These are phyloP conservation scores for Mycalesis mineus DNA, from an alignment of 2,888 invertebrate species.

Conservation along the genomic window DNA sequence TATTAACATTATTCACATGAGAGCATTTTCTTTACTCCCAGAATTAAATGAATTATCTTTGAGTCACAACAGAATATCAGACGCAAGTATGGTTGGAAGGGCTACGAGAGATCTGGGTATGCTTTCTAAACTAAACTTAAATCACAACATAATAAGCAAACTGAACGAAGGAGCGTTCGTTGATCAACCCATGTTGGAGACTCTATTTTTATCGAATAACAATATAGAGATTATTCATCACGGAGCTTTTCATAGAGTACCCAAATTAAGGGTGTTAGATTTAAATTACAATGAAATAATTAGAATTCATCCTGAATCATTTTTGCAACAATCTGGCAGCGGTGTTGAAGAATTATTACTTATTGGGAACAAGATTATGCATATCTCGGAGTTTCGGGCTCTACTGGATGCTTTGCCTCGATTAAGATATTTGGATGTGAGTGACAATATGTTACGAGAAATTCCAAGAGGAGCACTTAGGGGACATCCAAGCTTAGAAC, in stretches of 20 bases:
- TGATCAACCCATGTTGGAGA: conserved; percentile 84
- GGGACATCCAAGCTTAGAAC: conserved; percentile 88
- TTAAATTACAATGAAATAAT: conserved; percentile 86
- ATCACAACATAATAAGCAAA: conserved; percentile 83
- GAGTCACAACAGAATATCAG: conserved; percentile 84
- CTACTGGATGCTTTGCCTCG: conserved; percentile 87
- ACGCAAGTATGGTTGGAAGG: conserved; percentile 89
- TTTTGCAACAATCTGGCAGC: conserved; percentile 84
- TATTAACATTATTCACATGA: conserved; percentile 86
- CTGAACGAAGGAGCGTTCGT: conserved; percentile 88
- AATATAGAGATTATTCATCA: conserved; percentile 85
- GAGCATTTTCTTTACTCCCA: conserved; percentile 85
- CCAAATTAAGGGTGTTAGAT: conserved; percentile 84
- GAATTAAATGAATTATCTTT: conserved; percentile 83
- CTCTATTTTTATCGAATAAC: conserved; percentile 83
- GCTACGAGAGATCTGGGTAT: conserved; percentile 86
- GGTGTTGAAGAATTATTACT: conserved; percentile 88
- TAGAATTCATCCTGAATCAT: conserved; percentile 89
- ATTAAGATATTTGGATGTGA: conserved; percentile 87
- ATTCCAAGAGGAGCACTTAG: conserved; percentile 87
- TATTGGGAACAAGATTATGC: conserved; percentile 85
- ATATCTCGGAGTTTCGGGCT: conserved; percentile 85
- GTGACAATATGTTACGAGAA: conserved; percentile 85
- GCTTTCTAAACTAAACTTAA: conserved; percentile 83
- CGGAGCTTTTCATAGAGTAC: conserved; percentile 89